Evolutionary conservation across 2,797 vertebrate genomes (phyloP), one percentile per base, ranked within the genome.

Genomic region (Sebastes diaconus): DNA sequence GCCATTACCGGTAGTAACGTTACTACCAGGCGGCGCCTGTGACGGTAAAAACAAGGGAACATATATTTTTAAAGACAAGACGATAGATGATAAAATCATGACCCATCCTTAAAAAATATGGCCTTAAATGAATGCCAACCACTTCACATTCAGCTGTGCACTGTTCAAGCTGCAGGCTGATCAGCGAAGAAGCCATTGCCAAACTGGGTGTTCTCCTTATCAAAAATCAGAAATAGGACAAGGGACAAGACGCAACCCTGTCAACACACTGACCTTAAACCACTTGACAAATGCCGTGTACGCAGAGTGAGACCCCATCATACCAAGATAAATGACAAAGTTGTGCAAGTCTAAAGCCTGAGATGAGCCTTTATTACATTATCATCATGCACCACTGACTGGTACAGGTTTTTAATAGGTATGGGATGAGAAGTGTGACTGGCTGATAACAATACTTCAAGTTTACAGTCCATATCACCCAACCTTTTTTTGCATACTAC

Each of bases 341-440:
- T 10, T 73, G 58, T 32, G 54, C 18, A 9, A 63, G 63, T 32
- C 64, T 61, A 9, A 57, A 72, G 34, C 58, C 39, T 57, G 14
- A 76, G 60, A 78, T 42, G 39, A 72, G 27, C 16, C 58, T 76
- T 76, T 84, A 70, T 74, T 73, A 71, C 30, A 63, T 70, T 68
- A 69, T 80, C 71, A 76, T 18, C 67, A 73, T 4, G 68, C 75
- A 30, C 69, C 58, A 75, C 60, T 22, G 5, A 36, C 80, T 60
- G 57, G 18, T 59, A 54, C 57, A 27, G 36, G 27, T 42, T 84
- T 73, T 67, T 65, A 73, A 81, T 69, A 36, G 72, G 59, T 42
- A 39, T 55, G 36, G 61, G 30, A 57, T 70, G 55, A 66, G 67
- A 63, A 73, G 58, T 57, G 22, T 34, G 50, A 65, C 52, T 46